Percentiles rank a stretch among this genome's conserved stretches.
These are phyloP conservation scores for Agrochola lychnidis DNA, from an alignment of 2,888 invertebrate genomes.

Conservation along the genomic window DNA sequence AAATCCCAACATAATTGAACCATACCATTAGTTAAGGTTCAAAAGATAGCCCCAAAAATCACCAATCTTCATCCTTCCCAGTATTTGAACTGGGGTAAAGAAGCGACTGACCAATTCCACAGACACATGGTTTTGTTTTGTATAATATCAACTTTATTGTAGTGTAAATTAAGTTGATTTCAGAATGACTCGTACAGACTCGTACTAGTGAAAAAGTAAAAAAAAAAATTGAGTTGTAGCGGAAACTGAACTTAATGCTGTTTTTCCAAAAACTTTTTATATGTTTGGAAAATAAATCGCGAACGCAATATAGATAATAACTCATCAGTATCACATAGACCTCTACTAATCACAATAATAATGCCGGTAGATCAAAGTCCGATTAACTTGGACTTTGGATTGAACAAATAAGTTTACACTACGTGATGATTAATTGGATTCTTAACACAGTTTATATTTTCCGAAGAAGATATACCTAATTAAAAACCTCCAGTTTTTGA, in stretches of 20 bases:
- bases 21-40: not conserved
- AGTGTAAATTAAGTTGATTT: no score
- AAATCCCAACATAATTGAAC: no score
- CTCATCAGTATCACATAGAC: not conserved
- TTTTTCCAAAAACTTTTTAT: no score
- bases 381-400: not conserved
- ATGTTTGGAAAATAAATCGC: no score
- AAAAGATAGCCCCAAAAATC: not conserved
- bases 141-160: not conserved
- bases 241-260: no score
- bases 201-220: no score
- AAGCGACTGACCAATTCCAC: not conserved
- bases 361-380: slow-evolving; percentile 13
- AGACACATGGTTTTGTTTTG: not conserved
- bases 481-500: not conserved
- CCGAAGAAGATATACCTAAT: not conserved
- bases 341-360: not conserved
- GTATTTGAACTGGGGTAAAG: not conserved
- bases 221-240: no score
- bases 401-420: not conserved
- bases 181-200: no score
- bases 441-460: no score
- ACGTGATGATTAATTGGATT: not conserved
- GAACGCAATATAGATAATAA: not conserved
- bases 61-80: not conserved